Evolutionary conservation across 2,797 vertebrate species (phyloP).

Genomic region (Cheirogaleus major): DNA sequence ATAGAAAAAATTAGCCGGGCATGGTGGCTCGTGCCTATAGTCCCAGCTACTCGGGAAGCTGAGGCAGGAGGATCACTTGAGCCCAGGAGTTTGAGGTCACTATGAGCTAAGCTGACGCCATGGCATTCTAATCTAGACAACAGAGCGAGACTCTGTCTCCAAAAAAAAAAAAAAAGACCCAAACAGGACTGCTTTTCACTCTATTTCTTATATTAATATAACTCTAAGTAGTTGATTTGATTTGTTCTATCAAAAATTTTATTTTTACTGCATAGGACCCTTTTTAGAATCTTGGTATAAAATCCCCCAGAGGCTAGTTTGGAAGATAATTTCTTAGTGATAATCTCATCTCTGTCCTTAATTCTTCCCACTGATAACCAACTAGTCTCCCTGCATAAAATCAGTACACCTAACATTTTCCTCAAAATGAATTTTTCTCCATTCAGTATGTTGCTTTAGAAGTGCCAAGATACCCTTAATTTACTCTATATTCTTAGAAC

Average conservation of each 20-base stretch:
- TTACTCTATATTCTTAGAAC: background rate
- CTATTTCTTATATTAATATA: background rate
- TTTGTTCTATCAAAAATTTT: background rate
- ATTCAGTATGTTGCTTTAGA: background rate
- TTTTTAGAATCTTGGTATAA: background rate
- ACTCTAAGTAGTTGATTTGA: background rate
- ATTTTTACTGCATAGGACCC: background rate
- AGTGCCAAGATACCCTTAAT: background rate
- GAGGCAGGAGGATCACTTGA: too few relatives aligned
- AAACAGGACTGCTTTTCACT: background rate
- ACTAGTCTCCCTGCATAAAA: background rate
- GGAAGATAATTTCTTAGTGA: background rate
- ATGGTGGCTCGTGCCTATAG: too few relatives aligned
- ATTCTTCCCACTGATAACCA: background rate
- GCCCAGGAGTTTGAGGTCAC: too few relatives aligned
- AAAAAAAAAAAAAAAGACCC: too few relatives aligned
- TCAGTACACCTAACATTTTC: background rate
- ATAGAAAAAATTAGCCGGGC: too few relatives aligned
- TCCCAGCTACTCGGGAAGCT: too few relatives aligned
- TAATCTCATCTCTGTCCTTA: background rate
- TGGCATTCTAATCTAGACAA: too few relatives aligned
- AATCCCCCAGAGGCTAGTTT: background rate
- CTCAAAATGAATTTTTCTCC: background rate
- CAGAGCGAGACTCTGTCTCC: too few relatives aligned
- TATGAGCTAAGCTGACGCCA: too few relatives aligned